Percentiles rank a stretch among this genome's conserved stretches.
phyloP scores from a whole-genome alignment of 2,888 invertebrate genomes.

The Erebia epiphron region DNA sequence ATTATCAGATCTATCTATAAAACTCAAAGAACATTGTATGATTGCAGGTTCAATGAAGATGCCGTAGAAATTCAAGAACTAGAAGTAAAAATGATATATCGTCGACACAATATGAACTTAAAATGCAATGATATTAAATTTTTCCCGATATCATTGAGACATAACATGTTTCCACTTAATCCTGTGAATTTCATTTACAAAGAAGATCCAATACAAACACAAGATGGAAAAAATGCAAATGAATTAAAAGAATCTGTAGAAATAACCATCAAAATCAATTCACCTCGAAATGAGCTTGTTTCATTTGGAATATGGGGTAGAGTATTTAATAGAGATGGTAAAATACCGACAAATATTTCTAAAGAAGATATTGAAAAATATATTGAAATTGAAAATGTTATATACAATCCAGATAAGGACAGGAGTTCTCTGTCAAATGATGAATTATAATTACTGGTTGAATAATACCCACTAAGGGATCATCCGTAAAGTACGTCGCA shows the following conservation, averaged over 20 bases:
- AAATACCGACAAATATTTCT: conserved; percentile 51
- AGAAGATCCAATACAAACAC: conserved; percentile 27
- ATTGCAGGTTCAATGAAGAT: conserved; percentile 69
- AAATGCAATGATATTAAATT: conserved; percentile 69
- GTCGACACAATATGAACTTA: conserved; percentile 57
- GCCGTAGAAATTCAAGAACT: conserved; percentile 68
- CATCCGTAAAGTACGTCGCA: too few species aligned
- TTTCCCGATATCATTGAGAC: conserved; percentile 75
- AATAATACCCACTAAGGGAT: background rate
- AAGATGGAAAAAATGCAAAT: conserved; percentile 22
- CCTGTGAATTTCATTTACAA: conserved; percentile 57
- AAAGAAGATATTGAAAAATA: conserved; percentile 56
- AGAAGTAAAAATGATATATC: conserved; percentile 68
- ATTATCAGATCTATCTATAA: too few species aligned
- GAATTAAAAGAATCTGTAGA: conserved; percentile 41
- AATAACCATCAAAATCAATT: conserved; percentile 55
- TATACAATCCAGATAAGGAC: conserved; percentile 46
- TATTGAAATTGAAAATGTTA: conserved; percentile 54
- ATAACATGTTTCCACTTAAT: conserved; percentile 74
- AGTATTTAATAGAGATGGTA: conserved; percentile 74
- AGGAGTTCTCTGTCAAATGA: conserved; percentile 16
- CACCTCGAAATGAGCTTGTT: conserved; percentile 67
- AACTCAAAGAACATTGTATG: background rate
- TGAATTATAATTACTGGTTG: background rate
- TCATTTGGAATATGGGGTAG: conserved; percentile 77